Evolutionary conservation across 2,888 invertebrate species (phyloP).

Genomic region (Papilio protenor): DNA sequence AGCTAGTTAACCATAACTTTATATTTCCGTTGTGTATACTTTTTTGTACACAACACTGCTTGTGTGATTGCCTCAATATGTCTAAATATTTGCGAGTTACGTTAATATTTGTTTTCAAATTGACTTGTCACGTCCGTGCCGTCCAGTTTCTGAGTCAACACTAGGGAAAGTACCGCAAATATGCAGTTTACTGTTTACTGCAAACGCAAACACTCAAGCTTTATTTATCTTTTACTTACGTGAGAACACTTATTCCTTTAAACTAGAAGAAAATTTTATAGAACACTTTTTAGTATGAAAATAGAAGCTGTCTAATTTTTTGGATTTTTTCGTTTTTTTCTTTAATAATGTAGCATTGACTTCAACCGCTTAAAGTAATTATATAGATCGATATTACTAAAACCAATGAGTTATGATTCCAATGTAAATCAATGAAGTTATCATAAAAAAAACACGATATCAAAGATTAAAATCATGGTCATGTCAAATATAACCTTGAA

Average conservation of each 20-base stretch:
- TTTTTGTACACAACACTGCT: not conserved
- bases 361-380: no score
- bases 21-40: not conserved
- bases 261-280: no score
- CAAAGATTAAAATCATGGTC: not conserved
- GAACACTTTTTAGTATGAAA: not conserved
- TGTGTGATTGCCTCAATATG: not conserved
- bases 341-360: no score
- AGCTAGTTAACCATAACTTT: not conserved
- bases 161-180: constrained; percentile 13
- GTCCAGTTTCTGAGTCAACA: constrained; percentile 13
- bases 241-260: not conserved
- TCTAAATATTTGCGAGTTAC: not conserved
- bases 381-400: no score
- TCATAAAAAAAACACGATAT: not conserved
- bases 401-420: no score
- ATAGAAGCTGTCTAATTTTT: no score
- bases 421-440: no score
- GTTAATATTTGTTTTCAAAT: not conserved
- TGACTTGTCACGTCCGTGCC: constrained; percentile 9
- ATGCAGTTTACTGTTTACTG: constrained; percentile 18
- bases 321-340: no score
- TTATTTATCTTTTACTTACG: not conserved
- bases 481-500: constrained; percentile 1
- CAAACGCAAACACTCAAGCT: not conserved